Percentiles rank a stretch among this genome's conserved stretches.
These are phyloP conservation scores for Vulpes lagopus DNA, from an alignment of 2,113 vertebrate genomes.

Conservation along the genomic window DNA sequence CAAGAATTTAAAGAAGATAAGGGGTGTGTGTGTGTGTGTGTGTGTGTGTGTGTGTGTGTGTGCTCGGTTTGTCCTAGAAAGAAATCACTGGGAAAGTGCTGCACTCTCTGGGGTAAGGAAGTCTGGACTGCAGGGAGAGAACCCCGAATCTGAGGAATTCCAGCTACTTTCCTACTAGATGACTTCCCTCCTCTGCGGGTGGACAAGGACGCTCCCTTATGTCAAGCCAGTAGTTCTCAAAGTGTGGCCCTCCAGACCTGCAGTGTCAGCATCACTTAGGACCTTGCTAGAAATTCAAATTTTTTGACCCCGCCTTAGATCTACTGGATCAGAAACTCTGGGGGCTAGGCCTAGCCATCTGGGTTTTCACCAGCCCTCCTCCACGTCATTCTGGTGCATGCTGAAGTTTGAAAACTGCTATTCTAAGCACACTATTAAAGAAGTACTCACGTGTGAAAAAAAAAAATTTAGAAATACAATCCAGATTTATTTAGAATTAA, in stretches of 20 bases:
- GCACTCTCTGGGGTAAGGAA: neutral
- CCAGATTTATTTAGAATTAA: constrained; percentile 60
- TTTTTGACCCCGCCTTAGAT: neutral
- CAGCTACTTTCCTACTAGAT: neutral
- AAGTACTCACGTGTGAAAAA: neutral
- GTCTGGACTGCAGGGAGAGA: too few species aligned
- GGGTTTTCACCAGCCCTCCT: neutral
- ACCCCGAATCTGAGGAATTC: neutral
- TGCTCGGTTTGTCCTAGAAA: neutral
- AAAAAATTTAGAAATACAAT: constrained; percentile 17
- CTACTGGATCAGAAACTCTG: neutral
- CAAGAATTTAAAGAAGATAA: neutral
- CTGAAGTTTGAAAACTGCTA: neutral
- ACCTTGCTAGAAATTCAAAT: neutral
- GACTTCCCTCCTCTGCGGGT: neutral
- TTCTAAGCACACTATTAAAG: neutral
- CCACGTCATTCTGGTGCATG: neutral
- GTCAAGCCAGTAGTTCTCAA: neutral
- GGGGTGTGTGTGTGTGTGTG: too few species aligned
- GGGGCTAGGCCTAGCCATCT: neutral
- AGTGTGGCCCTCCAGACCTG: neutral
- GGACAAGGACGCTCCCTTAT: neutral
- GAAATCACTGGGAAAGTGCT: neutral
- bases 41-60: too few species aligned
- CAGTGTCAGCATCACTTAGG: neutral